These are phyloP conservation scores for Chloroclystis v-ata DNA, from an alignment of 2,888 invertebrate genomes.

Conservation along the genomic window DNA sequence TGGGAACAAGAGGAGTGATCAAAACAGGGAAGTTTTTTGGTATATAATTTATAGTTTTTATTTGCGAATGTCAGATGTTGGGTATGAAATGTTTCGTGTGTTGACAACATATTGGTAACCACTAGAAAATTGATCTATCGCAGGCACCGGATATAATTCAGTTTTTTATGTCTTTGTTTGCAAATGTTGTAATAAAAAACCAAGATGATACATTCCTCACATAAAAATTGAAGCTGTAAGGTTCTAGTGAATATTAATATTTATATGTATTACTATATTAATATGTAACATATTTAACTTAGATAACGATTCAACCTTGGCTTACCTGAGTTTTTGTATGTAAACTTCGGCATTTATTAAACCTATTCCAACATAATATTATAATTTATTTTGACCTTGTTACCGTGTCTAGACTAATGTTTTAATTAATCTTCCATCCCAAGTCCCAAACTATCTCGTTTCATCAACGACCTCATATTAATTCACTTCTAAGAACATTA, in stretches of 20 bases:
- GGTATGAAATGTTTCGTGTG: slow-evolving; percentile 11
- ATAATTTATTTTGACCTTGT: slow-evolving; percentile 7
- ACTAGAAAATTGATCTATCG: background rate
- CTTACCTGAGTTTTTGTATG: background rate
- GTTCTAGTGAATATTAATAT: no score
- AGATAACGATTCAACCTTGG: no score
- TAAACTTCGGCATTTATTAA: no score
- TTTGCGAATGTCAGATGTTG: slow-evolving; percentile 26
- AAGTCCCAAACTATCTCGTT: slow-evolving; percentile 32
- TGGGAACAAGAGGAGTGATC: slow-evolving; percentile 74
- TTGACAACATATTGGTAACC: slow-evolving; percentile 3
- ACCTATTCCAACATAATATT: background rate
- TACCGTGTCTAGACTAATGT: slow-evolving; percentile 25
- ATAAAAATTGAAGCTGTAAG: no score
- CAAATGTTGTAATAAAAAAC: background rate
- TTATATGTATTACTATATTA: no score
- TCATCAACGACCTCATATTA: slow-evolving; percentile 38
- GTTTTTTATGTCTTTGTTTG: background rate
- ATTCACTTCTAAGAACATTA: slow-evolving; percentile 47
- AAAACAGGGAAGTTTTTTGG: slow-evolving; percentile 53
- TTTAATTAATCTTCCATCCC: slow-evolving; percentile 36
- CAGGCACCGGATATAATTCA: background rate
- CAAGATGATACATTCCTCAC: background rate
- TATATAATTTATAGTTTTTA: slow-evolving; percentile 51
- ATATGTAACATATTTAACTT: no score